Evolutionary conservation across 2,797 vertebrate genomes (phyloP).

Genomic region (Scolopax rusticola): DNA sequence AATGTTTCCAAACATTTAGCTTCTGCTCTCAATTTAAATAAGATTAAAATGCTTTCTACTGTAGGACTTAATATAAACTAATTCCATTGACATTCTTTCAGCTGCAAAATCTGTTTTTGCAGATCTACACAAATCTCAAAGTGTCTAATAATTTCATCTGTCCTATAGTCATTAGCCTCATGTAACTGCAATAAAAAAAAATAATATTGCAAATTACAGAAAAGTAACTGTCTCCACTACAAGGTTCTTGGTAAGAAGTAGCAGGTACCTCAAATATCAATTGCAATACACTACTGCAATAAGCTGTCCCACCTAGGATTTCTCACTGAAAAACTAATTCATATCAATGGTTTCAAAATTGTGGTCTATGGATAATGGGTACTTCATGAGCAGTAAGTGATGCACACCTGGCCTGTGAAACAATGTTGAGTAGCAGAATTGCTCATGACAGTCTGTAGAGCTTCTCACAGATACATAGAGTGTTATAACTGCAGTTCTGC

Average conservation of each 20-base stretch:
- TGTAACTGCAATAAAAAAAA: background rate
- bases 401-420: background rate
- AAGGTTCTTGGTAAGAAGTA: background rate
- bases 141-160: background rate
- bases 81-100: background rate
- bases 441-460: background rate
- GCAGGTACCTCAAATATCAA: background rate
- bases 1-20: background rate
- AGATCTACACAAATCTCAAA: background rate
- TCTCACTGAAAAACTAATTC: background rate
- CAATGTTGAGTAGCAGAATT: background rate
- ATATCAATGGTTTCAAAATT: background rate
- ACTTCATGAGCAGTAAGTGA: background rate
- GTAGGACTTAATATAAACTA: background rate
- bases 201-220: background rate
- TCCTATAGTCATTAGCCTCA: background rate
- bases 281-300: background rate
- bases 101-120: background rate
- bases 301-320: background rate
- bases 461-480: background rate
- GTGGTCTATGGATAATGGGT: background rate
- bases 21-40: background rate
- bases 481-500: background rate
- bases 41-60: background rate
- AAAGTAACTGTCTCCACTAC: background rate